Conservation (phyloP, 2,113 vertebrate genomes). For the Sinocyclocheilus grahami region DNA sequence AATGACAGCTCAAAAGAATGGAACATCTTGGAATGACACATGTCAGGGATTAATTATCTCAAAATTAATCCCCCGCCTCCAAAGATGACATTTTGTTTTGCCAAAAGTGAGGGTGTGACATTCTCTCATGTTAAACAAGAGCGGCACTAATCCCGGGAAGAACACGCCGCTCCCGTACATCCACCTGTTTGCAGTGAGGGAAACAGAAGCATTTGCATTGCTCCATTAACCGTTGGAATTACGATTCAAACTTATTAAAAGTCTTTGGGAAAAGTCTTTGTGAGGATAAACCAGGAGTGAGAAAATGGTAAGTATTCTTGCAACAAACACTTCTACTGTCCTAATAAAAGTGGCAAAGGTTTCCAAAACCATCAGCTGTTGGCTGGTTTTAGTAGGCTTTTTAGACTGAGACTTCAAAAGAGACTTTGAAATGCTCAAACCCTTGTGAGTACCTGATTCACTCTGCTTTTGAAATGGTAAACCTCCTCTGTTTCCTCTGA, state of each 20-base stretch:
- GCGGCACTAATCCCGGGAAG: background rate
- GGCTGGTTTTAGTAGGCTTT: conserved; percentile 25
- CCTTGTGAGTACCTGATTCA: conserved; percentile 24
- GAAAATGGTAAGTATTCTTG: background rate
- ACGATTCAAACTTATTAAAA: background rate
- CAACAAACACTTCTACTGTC: background rate
- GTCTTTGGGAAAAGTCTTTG: background rate
- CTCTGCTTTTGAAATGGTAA: conserved; percentile 38
- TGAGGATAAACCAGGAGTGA: background rate
- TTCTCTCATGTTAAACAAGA: too few relatives aligned
- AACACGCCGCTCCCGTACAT: background rate
- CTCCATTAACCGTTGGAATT: background rate
- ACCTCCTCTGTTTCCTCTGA: conserved; percentile 12
- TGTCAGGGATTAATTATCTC: too few relatives aligned
- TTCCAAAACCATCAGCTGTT: background rate
- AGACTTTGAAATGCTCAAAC: conserved; percentile 39
- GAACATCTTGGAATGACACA: too few relatives aligned
- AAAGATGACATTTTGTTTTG: too few relatives aligned
- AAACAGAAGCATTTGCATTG: background rate
- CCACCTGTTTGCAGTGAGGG: background rate
- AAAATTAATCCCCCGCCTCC: too few relatives aligned
- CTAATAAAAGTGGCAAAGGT: background rate
- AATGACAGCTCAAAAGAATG: too few relatives aligned
- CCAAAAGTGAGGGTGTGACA: too few relatives aligned
- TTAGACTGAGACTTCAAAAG: conserved; percentile 27